Evolutionary conservation across 1,140 invertebrate genomes (phyloP), one percentile per base, ranked within the genome.

Genomic region (Nephotettix cincticeps): DNA sequence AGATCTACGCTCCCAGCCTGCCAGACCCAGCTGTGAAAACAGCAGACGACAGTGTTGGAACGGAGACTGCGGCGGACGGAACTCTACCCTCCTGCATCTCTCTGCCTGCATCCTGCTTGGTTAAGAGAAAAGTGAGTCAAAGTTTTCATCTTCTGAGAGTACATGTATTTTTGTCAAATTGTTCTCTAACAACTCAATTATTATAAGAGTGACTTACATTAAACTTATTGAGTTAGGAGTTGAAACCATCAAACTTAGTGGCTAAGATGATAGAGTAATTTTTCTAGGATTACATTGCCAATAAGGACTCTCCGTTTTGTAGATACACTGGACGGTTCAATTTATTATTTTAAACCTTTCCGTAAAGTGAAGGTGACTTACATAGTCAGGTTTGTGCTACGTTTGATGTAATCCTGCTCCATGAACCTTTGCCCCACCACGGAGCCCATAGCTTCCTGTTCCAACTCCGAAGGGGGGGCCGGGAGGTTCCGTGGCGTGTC

Each of bases 31-130:
- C 78, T 98, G 96, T 51, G 95, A 93, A 74, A 97, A 91, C 0
- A 98, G 81, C 73, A 95, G 83, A 13, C 95, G 87, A 80, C 94
- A 95, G 79, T 94, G 90, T 78, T 93, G 90, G 81, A 95, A 96
- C 23, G 86, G 84, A 3, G 87, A 86, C 29, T 85, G 83, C 13
- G 84, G 83, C 43, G 70, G 61, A 17, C 78, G 75, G 27, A 3
- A 43, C 21, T 56, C 54, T 29, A 47, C 19, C 17, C 32, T 28
- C 17, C 67, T 71, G 27, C 61, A 71, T 32, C 21, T 71, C 30
- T 43, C 64, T 25, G 36, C 23, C 27, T 64, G 40, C 64, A 67
- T 67, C 36, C 64, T 67, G 64, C 17, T 19, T 36, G n/a, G n/a
- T n/a, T n/a, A n/a, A n/a, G n/a, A n/a, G n/a, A n/a, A n/a, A n/a